Base-by-base conservation (phyloP, 1,140 invertebrate species). In the Atopsyche davidsoni region DNA sequence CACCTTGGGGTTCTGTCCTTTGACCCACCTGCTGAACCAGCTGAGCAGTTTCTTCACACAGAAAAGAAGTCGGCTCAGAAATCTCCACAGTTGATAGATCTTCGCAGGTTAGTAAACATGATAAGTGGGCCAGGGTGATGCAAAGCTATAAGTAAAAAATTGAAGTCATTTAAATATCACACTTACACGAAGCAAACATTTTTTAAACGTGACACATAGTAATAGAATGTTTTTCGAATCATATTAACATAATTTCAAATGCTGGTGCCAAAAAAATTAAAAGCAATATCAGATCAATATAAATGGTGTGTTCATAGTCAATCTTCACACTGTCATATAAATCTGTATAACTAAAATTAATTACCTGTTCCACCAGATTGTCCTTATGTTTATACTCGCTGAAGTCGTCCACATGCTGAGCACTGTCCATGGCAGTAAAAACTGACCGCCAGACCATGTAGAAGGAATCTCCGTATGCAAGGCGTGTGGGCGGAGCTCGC, bases 341-440 rank as follows among this genome's bases (percentile, higher is more conserved):
- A n/a, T n/a, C n/a, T n/a, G n/a, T n/a, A n/a, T n/a, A 9, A 22
- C 9, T 44, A 21, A 50, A n/a, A 44, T 60, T 57, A 59, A 52
- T 28, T 36, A 78, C 77, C 62, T 85, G 85, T 58, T 85, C 80
- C 36, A 81, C 73, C 18, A 88, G 70, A 59, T 81, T 80, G 59
- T 90, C 87, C 40, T 82, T 78, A 67, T 92, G 88, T 58, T 82
- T 79, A 64, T 87, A 91, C 67, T 91, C 87, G 17, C 79, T 79
- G 53, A 82, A 89, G 61, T 86, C 87, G 34, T 82, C 80, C n/a
- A 85, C 73, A 56, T 84, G 76, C 46, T 86, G 79, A 16, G 84
- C 80, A 59, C 81, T 85, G 49, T 87, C 81, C 53, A 90, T 74
- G 4, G 83, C 83, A 28, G 75, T 70, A 19, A 89, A 65, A 1